Conservation (phyloP, 1,140 invertebrate species). For the Diachasma alloeum region DNA sequence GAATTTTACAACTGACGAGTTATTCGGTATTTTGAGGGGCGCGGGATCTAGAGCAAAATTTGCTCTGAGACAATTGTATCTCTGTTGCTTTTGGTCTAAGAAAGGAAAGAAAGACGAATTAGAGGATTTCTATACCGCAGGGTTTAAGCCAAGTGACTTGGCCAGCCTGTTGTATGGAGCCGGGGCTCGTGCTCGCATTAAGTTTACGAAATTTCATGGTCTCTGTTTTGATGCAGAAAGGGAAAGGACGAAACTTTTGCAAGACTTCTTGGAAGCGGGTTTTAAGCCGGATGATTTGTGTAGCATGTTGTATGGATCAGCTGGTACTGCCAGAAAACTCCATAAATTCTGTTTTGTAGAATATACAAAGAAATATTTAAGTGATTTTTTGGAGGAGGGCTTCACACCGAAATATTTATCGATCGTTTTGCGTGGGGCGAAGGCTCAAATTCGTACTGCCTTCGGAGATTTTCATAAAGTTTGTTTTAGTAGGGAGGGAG, state of each 20-base stretch:
- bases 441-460: constrained; percentile 42
- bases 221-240: constrained; percentile 41
- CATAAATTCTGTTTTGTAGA: constrained; percentile 46
- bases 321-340: constrained; percentile 38
- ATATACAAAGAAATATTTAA: constrained; percentile 37
- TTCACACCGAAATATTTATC: constrained; percentile 33
- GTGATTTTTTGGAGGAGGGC: constrained; percentile 37
- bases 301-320: constrained; percentile 39
- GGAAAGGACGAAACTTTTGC: constrained; percentile 38
- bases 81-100: constrained; percentile 35
- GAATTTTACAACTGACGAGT: not conserved
- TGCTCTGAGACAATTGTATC: constrained; percentile 40
- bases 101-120: constrained; percentile 35
- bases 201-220: constrained; percentile 31
- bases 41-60: constrained; percentile 38
- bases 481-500: constrained; percentile 44
- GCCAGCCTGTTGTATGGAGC: not conserved
- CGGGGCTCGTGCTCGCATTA: not conserved
- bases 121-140: constrained; percentile 36
- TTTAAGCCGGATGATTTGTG: constrained; percentile 33
- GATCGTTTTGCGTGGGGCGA: constrained; percentile 41
- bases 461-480: constrained; percentile 47
- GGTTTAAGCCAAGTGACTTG: constrained; percentile 17
- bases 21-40: constrained; percentile 42
- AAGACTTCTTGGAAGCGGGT: constrained; percentile 41